Base-by-base conservation (phyloP, 1,140 invertebrate genomes). In the Brachionus manjavacas region DNA sequence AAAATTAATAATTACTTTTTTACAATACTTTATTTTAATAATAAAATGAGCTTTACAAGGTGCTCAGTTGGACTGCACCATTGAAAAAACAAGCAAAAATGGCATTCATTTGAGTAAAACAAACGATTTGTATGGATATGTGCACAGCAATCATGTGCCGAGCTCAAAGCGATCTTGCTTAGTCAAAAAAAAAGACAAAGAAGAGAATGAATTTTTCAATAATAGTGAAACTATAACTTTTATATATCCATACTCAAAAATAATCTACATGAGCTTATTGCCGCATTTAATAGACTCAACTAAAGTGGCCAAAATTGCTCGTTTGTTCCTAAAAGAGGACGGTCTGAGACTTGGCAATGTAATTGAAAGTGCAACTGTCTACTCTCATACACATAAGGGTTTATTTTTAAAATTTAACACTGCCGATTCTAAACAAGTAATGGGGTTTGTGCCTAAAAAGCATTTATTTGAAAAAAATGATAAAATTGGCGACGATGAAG, bases 71-170 rank as follows among this genome's bases (percentile, higher is more conserved):
- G 60, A 81, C 49, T 81, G 78, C 23, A 66, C 60, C 16, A 41
- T 81, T 35, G 78, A 81, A 81, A 81, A 81, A 41, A 64, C 55
- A n/a, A 46, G 52, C 35, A 66, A 66, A 60, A 81, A 81, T 41
- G 78, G 78, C 16, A 16, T 81, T 39, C 78, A 81, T 2, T 60
- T 81, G 49, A 81, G 31, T 25, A 66, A 60, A 6, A 9, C 78
- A 16, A 66, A 66, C 14, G 31, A 81, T 20, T 23, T 81, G 16
- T 64, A 60, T 12, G 78, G 78, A 7, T 81, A 60, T 66, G 60
- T 81, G 14, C 78, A 81, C 49, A 64, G 35, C 12, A 64, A 66
- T 20, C 78, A 81, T 46, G 35, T 81, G 49, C 78, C 78, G 16
- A 7, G 4, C 8, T 81, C 78, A 14, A 81, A 81, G 23, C 46